These are phyloP conservation scores for Poeciliopsis occidentalis DNA, from an alignment of 2,113 vertebrate species.

Conservation along the genomic window DNA sequence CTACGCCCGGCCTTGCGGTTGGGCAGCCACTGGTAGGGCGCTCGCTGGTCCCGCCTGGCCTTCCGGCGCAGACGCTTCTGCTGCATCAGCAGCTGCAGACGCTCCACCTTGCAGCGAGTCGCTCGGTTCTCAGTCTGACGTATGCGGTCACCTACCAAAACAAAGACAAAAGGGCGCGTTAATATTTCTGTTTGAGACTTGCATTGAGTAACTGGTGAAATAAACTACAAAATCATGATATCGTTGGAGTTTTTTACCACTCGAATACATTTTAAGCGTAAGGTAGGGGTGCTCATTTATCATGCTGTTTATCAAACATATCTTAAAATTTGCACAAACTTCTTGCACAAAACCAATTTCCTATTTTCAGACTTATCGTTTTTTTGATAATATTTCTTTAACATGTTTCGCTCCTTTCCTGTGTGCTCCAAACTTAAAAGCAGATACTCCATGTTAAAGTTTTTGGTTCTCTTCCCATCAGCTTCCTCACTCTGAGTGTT, in stretches of 20 bases:
- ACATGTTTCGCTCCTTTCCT: background rate
- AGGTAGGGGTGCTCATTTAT: no score
- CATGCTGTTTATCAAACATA: no score
- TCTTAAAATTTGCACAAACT: no score
- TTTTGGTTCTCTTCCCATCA: conserved; percentile 48
- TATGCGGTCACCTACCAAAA: conserved; percentile 86
- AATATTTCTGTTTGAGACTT: no score
- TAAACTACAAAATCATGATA: no score
- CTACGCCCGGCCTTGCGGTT: conserved; percentile 92
- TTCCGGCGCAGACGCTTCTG: conserved; percentile 95
- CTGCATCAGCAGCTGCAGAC: conserved; percentile 95
- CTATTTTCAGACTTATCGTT: no score
- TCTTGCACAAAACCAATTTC: no score
- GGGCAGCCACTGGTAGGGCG: conserved; percentile 92
- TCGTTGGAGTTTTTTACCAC: no score
- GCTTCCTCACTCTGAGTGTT: conserved; percentile 36
- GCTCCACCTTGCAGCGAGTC: conserved; percentile 96
- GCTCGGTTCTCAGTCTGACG: conserved; percentile 97
- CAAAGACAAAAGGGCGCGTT: background rate
- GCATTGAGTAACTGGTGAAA: no score
- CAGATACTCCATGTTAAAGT: conserved; percentile 25
- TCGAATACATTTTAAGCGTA: no score
- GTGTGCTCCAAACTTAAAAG: background rate
- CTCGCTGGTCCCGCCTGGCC: conserved; percentile 89
- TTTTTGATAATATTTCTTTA: background rate